Evolutionary conservation across 2,797 vertebrate genomes (phyloP).

Genomic region (Taeniopygia guttata): DNA sequence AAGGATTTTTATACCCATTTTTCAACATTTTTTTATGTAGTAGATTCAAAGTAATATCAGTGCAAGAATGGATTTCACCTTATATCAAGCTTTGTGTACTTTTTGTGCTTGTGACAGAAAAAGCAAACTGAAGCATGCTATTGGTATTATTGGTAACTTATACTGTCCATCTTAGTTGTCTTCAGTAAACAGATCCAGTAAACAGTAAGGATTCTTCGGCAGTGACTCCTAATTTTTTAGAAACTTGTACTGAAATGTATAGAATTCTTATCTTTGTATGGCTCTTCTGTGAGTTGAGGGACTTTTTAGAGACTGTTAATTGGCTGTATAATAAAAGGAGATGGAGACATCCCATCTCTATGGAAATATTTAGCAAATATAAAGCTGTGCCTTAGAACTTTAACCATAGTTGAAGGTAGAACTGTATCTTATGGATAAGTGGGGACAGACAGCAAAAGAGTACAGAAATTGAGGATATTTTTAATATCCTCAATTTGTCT

Average conservation of each 20-base stretch:
- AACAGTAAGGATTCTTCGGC: background rate
- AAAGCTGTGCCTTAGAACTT: background rate
- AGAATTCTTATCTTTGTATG: background rate
- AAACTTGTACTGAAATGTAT: background rate
- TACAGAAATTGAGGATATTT: background rate
- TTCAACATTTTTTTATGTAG: background rate
- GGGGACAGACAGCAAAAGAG: background rate
- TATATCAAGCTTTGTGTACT: background rate
- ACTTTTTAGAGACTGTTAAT: background rate
- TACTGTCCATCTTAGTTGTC: background rate
- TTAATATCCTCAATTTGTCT: background rate
- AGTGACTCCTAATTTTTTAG: background rate
- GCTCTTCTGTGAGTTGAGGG: background rate
- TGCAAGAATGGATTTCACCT: background rate
- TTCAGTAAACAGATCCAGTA: background rate
- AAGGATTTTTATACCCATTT: background rate
- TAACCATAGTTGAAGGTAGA: background rate
- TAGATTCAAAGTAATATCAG: background rate
- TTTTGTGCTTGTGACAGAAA: background rate
- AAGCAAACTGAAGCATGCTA: background rate
- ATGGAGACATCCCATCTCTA: background rate
- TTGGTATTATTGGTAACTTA: background rate
- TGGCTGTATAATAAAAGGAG: background rate
- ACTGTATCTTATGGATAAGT: background rate
- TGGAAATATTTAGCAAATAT: background rate